Evolutionary conservation across 2,888 invertebrate species (phyloP).

Genomic region (Theretra japonica): DNA sequence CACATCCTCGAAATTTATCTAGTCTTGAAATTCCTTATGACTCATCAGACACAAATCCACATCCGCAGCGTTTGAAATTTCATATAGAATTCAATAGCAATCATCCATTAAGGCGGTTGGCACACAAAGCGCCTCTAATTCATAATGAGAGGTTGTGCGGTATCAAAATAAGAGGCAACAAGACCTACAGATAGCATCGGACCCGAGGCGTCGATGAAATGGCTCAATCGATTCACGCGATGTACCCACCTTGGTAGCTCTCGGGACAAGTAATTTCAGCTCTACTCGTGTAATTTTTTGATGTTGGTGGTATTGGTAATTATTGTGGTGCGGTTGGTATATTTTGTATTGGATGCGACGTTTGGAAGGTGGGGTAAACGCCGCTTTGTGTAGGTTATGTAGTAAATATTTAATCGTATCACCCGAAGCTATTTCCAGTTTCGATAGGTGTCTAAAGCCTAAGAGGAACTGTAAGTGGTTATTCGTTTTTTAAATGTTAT

Average conservation of each 20-base stretch:
- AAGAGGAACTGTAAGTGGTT: too few species aligned
- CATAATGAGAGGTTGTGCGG: constrained; percentile 40
- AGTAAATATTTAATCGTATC: not conserved
- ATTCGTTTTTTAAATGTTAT: too few species aligned
- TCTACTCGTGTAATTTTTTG: constrained; percentile 4
- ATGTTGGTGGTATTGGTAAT: constrained; percentile 6
- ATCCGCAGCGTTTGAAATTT: not conserved
- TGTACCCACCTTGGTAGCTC: not conserved
- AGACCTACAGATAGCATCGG: constrained; percentile 31
- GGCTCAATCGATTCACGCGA: constrained; percentile 35
- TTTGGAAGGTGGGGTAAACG: not conserved
- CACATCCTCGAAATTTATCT: too few species aligned
- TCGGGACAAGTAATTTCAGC: constrained; percentile 1
- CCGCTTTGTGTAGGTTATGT: not conserved
- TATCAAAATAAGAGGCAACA: constrained; percentile 35
- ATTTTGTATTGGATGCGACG: not conserved
- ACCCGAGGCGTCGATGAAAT: constrained; percentile 37
- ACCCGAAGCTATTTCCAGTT: too few species aligned
- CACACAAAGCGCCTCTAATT: constrained; percentile 39
- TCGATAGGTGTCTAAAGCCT: too few species aligned
- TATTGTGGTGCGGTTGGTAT: not conserved
- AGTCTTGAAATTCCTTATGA: not conserved
- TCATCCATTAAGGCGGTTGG: constrained; percentile 25
- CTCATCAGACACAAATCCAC: not conserved
- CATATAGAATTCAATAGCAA: constrained; percentile 5